A percentile compares a stretch with the other conserved stretches of the same genome.
These are phyloP conservation scores for Tragelaphus imberbis DNA, from an alignment of 2,113 vertebrate species.

Conservation along the genomic window DNA sequence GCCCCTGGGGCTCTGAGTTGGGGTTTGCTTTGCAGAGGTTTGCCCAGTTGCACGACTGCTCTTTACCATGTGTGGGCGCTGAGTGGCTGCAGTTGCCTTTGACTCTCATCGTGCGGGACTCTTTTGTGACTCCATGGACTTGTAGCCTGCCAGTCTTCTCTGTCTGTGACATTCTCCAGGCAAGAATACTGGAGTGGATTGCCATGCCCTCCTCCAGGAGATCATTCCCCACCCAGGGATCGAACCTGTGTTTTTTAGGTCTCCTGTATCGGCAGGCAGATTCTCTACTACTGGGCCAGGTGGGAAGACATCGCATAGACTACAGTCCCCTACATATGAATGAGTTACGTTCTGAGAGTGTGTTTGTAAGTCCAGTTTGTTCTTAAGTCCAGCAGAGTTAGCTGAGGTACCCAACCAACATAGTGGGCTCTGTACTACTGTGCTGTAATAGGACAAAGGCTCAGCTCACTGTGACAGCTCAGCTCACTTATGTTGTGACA, in stretches of 20 bases:
- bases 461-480: not conserved
- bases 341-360: not conserved
- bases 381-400: not conserved
- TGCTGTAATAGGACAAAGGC: not conserved
- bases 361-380: not conserved
- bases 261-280: not conserved
- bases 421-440: not conserved
- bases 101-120: not conserved
- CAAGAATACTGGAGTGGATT: not conserved
- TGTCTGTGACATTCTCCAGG: not conserved
- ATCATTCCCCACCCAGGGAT: not conserved
- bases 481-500: not conserved
- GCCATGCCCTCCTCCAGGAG: not conserved
- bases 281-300: not conserved
- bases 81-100: not conserved
- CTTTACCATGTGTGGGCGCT: not conserved
- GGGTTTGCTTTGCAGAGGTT: not conserved
- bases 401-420: not conserved
- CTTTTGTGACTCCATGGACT: not conserved
- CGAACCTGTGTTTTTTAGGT: not conserved
- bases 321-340: not conserved
- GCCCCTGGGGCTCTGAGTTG: not conserved
- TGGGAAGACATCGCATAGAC: not conserved
- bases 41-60: not conserved
- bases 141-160: not conserved